phyloP scores from a whole-genome alignment of 2,888 invertebrate genomes.

The Lithophane leautieri region DNA sequence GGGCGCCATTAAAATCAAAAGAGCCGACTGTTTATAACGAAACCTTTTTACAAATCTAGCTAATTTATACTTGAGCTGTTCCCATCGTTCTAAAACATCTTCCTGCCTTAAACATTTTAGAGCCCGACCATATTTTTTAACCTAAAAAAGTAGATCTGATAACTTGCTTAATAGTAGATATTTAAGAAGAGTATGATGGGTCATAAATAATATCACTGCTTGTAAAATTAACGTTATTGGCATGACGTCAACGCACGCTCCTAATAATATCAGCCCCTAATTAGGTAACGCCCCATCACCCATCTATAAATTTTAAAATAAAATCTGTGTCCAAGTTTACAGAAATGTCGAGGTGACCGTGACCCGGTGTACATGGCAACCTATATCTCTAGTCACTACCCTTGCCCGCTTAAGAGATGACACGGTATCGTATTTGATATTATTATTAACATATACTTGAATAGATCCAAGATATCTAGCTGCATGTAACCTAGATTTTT shows the following conservation, averaged over 20 bases:
- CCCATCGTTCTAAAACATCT: not conserved
- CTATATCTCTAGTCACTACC: constrained; percentile 33
- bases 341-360: constrained; percentile 65
- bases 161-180: not conserved
- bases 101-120: not conserved
- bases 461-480: not conserved
- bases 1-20: not conserved
- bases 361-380: constrained; percentile 71
- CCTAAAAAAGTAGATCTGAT: not conserved
- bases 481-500: not conserved
- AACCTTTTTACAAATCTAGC: not conserved
- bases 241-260: constrained; percentile 1
- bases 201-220: constrained; percentile 16
- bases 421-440: constrained; percentile 25
- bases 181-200: not conserved
- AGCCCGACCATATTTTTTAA: not conserved
- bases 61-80: not conserved
- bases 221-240: not conserved
- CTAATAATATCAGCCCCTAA: constrained; percentile 39
- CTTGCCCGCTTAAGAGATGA: constrained; percentile 31
- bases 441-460: not conserved
- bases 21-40: not conserved
- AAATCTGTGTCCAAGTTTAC: constrained; percentile 37
- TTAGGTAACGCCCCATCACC: constrained; percentile 19
- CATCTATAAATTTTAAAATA: constrained; percentile 40